These are phyloP conservation scores for Agriopis marginaria DNA, from an alignment of 2,888 invertebrate genomes.

Conservation along the genomic window DNA sequence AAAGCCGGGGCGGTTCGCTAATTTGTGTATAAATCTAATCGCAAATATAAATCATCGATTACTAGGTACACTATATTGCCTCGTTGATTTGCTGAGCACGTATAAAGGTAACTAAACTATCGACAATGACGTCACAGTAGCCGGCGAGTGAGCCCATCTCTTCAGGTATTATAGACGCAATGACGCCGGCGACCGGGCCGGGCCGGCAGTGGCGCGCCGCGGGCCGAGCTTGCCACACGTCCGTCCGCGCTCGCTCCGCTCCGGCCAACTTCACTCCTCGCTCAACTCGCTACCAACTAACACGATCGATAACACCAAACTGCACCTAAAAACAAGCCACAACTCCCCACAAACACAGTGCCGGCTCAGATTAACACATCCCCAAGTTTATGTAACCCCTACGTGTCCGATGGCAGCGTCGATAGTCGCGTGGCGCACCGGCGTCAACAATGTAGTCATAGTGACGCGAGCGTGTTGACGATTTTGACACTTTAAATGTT, in stretches of 20 bases:
- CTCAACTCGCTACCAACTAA: slow-evolving; percentile 52
- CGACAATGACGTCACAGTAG: slow-evolving; percentile 32
- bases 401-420: slow-evolving; percentile 59
- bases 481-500: slow-evolving; percentile 67
- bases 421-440: slow-evolving; percentile 69
- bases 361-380: slow-evolving; percentile 49
- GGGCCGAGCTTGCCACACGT: slow-evolving; percentile 62
- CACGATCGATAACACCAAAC: slow-evolving; percentile 64
- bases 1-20: too few relatives aligned
- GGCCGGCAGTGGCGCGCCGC: slow-evolving; percentile 75
- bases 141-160: slow-evolving; percentile 57
- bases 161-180: slow-evolving; percentile 74
- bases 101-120: slow-evolving; percentile 16
- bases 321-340: slow-evolving; percentile 46
- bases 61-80: too few relatives aligned
- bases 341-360: slow-evolving; percentile 33
- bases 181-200: slow-evolving; percentile 63
- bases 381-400: slow-evolving; percentile 51
- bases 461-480: slow-evolving; percentile 79
- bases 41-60: too few relatives aligned
- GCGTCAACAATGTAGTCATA: slow-evolving; percentile 85
- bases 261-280: slow-evolving; percentile 43
- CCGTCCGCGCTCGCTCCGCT: slow-evolving; percentile 38
- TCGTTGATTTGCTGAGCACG: not conserved
- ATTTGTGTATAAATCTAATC: too few relatives aligned